Evolutionary conservation across 2,888 invertebrate species (phyloP).

Genomic region (Cataglyphis livida): DNA sequence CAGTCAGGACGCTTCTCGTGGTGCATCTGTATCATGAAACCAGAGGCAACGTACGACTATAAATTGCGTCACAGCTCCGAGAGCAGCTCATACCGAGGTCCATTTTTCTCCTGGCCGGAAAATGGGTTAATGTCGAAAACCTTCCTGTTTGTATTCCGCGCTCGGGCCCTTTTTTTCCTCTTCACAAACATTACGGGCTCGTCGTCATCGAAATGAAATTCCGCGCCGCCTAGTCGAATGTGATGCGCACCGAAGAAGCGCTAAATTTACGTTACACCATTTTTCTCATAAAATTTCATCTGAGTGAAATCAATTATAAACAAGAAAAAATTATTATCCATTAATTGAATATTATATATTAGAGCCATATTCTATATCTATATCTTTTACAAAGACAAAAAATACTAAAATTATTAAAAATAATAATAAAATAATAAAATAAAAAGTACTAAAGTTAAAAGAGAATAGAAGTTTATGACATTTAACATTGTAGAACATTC

Average conservation of each 20-base stretch:
- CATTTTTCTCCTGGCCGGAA: conserved; percentile 63
- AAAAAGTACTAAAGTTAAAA: neutral
- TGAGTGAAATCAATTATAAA: neutral
- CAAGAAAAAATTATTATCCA: no score
- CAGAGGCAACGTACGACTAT: conserved; percentile 41
- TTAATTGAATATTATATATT: neutral
- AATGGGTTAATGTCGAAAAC: conserved; percentile 73
- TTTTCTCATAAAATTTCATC: neutral
- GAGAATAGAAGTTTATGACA: neutral
- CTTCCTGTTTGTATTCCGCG: conserved; percentile 70
- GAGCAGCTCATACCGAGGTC: conserved; percentile 61
- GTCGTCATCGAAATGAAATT: conserved; percentile 78
- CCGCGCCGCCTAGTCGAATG: conserved; percentile 66
- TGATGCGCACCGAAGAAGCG: conserved; percentile 57
- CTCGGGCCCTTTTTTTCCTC: conserved; percentile 53
- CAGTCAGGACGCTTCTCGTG: conserved; percentile 1
- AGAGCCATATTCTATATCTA: neutral
- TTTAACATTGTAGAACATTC: conserved; percentile 40
- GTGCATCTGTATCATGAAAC: conserved; percentile 42
- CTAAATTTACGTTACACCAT: conserved; percentile 62
- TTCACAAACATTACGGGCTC: conserved; percentile 21
- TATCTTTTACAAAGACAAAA: neutral
- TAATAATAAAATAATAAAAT: neutral
- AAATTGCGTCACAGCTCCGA: conserved; percentile 47
- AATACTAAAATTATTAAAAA: neutral